A percentile compares a stretch with the other conserved stretches of the same genome.
Evolutionary conservation across 2,797 vertebrate genomes (phyloP).

Genomic region (Eulemur coronatus): DNA sequence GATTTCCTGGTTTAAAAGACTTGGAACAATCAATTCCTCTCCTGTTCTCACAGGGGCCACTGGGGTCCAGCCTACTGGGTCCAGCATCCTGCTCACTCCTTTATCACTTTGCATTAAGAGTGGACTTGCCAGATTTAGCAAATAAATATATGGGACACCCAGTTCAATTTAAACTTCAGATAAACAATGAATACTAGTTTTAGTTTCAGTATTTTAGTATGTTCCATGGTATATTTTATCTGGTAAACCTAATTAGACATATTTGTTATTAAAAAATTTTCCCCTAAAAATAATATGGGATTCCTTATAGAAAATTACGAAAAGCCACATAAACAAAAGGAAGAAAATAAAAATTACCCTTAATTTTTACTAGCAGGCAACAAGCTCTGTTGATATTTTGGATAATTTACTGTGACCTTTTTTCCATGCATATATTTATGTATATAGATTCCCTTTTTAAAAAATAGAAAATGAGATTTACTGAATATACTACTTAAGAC

Average conservation of each 20-base stretch:
- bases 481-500: neutral
- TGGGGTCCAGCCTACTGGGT: neutral
- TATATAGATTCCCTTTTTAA: neutral
- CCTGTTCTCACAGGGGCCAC: neutral
- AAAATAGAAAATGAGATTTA: neutral
- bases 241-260: neutral
- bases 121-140: neutral
- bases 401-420: neutral
- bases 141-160: neutral
- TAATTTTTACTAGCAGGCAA: neutral
- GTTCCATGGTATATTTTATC: neutral
- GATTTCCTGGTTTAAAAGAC: neutral
- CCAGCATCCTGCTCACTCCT: neutral
- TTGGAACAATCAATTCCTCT: neutral
- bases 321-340: neutral
- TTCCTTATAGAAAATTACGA: neutral
- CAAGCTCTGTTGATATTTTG: neutral
- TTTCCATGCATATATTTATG: neutral
- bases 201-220: neutral
- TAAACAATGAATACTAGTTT: neutral
- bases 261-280: constrained; percentile 11
- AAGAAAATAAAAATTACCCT: neutral
- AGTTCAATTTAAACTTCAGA: neutral
- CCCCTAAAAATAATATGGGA: neutral
- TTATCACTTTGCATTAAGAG: neutral